Base-by-base conservation (phyloP, 2,888 invertebrate species). In the Caenorhabditis sp. region DNA sequence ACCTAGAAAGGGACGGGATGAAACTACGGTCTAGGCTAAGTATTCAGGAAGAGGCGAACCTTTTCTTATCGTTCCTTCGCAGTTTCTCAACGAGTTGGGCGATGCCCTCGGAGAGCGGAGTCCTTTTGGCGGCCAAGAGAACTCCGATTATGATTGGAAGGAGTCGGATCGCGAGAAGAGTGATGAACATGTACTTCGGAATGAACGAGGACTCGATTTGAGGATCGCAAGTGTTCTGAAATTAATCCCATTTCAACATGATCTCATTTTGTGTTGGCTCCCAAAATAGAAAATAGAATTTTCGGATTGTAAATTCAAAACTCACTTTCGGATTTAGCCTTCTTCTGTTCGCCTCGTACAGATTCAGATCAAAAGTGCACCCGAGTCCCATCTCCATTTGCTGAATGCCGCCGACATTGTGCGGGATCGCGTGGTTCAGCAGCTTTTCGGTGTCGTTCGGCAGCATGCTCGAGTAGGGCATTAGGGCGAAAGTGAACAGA, bases 161-260 rank as follows among this genome's bases (percentile, higher is more conserved):
- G 17, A 87, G 62, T 4, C 87, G 83, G 43, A 84, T 66, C 13
- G 70, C 79, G 24, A 86, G 70, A 30, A 88, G 72, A 9, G 72
- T 24, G 41, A 85, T 70, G 11, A 88, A 77, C 17, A 88, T 66
- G 32, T 48, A 61, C 26, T 62, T 24, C 2, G 87, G 83, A 27
- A 87, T 79, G 78, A 83, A 88, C 8, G 84, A 80, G 13, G 74
- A 68, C 26, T 80, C 72, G 32, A 88, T 80, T 59, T 80, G 78
- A n/a, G 87, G 87, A 53, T 88, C 88, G 50, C 88, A 88, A 0
- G 87, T 86, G 79, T 88, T 87, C 87, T 87, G 77, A 35, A 84
- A 78, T 17, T 7, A 39, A 62, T 24, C 45, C 30, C 30, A 30
- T 30, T 30, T 9, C 6, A 35, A 35, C 13, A 35, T 39, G 15